Evolutionary conservation across 1,140 invertebrate species (phyloP), one percentile per base, ranked within the genome.

Genomic region (Hylaeus volcanicus): DNA sequence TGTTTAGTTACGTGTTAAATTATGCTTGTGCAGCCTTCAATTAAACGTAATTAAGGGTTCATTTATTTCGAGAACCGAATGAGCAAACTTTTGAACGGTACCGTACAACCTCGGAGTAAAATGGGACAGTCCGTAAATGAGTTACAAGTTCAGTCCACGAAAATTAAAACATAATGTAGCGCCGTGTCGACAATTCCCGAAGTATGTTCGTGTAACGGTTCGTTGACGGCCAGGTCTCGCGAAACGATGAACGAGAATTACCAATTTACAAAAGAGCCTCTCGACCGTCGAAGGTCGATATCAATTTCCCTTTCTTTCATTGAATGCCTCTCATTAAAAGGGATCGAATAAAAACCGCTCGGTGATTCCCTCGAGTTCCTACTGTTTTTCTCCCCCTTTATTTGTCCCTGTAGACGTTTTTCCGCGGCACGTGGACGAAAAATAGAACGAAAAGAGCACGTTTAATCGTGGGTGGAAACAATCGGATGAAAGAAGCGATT

Each of bases 271-370:
- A 45, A 53, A 37, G 45, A 14, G 37, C 9, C 48, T 11, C 37
- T 5, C 48, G 15, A 14, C n/a, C 26, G 41, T 1, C 37, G 41
- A 64, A 53, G 48, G 70, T 63, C 77, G 70, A 79, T 79, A 79
- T 64, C 70, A 73, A 79, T 73, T 79, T 79, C 61, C 75, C 70
- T 77, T 77, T 77, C 75, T 26, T 8, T 15, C 45, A 5, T 45
- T 71, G 55, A 61, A 70, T 26, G 45, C 2, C 60, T 45, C 60
- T 79, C 51, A 41, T 79, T 73, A 73, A 63, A 63, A 53, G 41
- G 77, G 26, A 55, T 73, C 41, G 51, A 26, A 56, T 39, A 45
- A 79, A 79, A 55, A 48, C 14, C 26, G 1, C 3, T 51, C 15
- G 12, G 5, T 14, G 12, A 12, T n/a, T 64, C 26, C 12, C 3